Conservation (phyloP, 2,797 vertebrate genomes). For the Macropodus opercularis region DNA sequence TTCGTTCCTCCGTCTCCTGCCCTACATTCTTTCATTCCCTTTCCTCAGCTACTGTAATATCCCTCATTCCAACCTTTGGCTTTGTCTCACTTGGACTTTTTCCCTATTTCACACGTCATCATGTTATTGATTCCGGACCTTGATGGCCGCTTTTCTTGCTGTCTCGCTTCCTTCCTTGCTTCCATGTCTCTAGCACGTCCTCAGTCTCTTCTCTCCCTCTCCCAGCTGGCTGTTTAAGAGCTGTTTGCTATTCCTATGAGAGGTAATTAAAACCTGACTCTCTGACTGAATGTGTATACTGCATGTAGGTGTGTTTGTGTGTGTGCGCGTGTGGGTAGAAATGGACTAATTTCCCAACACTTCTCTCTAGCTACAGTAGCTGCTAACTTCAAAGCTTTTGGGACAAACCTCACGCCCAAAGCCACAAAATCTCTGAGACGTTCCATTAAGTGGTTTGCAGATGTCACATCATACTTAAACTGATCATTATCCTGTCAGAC, state of each 20-base stretch:
- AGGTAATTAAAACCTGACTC: constrained; percentile 81
- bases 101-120: background rate
- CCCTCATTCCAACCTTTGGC: constrained; percentile 2
- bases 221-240: constrained; percentile 81
- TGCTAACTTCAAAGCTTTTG: constrained; percentile 35
- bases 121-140: constrained; percentile 6
- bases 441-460: constrained; percentile 25
- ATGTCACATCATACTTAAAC: constrained; percentile 16
- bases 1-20: constrained; percentile 40
- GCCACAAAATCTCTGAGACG: background rate
- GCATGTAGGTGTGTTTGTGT: constrained; percentile 22
- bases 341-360: constrained; percentile 56
- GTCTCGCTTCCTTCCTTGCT: background rate
- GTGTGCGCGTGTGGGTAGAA: constrained; percentile 35
- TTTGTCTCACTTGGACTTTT: constrained; percentile 17
- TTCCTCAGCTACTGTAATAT: background rate
- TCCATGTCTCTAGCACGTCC: constrained; percentile 12
- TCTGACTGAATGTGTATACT: constrained; percentile 46
- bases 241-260: constrained; percentile 83
- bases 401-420: constrained; percentile 19
- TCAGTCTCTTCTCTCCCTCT: constrained; percentile 46
- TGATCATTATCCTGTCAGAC: constrained; percentile 32
- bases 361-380: constrained; percentile 47
- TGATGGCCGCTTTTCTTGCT: constrained; percentile 2
- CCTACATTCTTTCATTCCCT: constrained; percentile 41